These are phyloP conservation scores for Diabrotica undecimpunctata DNA, from an alignment of 1,140 invertebrate species.

Conservation along the genomic window DNA sequence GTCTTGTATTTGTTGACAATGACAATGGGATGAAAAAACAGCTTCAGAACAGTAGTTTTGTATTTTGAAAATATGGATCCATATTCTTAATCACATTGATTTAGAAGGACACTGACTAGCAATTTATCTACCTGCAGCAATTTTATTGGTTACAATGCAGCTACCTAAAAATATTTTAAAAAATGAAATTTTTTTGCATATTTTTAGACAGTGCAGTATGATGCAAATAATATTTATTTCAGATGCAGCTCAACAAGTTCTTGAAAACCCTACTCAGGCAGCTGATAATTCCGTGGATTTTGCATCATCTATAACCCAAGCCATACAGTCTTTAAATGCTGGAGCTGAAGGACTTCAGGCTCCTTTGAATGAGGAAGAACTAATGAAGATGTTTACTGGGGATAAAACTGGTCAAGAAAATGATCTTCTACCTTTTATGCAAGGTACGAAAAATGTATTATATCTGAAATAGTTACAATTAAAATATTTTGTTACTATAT, in stretches of 20 bases:
- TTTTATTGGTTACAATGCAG: too few species aligned
- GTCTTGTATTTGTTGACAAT: too few species aligned
- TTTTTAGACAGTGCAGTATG: too few species aligned
- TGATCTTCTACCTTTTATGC: conserved; percentile 78
- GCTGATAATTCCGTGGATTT: conserved; percentile 37
- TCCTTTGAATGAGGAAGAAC: conserved; percentile 53
- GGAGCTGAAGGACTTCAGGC: conserved; percentile 52
- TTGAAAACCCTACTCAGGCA: conserved; percentile 38
- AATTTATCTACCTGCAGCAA: too few species aligned
- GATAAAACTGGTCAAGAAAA: conserved; percentile 47
- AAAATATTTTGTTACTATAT: not conserved
- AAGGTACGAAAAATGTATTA: conserved; percentile 45
- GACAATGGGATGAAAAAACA: too few species aligned
- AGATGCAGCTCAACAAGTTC: conserved; percentile 42
- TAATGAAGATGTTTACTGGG: conserved; percentile 53
- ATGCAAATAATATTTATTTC: too few species aligned
- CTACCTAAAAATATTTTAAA: too few species aligned
- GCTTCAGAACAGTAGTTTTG: too few species aligned
- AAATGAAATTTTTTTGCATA: too few species aligned
- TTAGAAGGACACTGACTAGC: too few species aligned
- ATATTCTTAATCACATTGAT: too few species aligned
- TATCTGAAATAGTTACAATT: conserved; percentile 21
- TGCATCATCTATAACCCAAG: conserved; percentile 43
- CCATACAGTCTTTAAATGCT: conserved; percentile 47
- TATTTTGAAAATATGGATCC: too few species aligned